phyloP scores from a whole-genome alignment of 2,113 vertebrate genomes.

The Cochlearius cochlearius region DNA sequence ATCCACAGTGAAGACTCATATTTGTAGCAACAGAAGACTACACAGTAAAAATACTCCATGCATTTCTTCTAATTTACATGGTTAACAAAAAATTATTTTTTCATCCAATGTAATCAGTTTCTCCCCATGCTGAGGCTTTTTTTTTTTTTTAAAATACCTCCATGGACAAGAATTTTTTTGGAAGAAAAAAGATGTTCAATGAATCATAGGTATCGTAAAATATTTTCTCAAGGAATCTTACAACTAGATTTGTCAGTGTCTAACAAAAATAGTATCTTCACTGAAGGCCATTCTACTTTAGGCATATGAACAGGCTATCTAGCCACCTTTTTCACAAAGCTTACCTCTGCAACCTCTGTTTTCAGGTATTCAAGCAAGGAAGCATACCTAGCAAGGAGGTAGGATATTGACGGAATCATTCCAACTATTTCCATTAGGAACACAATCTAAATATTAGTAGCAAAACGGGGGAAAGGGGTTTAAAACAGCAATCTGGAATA shows the following conservation, averaged over 20 bases:
- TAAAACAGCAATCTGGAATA: not conserved
- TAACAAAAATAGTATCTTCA: not conserved
- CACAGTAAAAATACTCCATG: not conserved
- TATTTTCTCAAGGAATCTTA: not conserved
- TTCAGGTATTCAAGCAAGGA: not conserved
- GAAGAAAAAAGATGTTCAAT: not conserved
- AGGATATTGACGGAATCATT: not conserved
- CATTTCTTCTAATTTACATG: not conserved
- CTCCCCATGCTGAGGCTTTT: not conserved
- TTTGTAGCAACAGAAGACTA: not conserved
- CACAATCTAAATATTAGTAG: not conserved
- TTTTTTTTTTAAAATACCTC: not conserved
- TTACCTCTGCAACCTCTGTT: not conserved
- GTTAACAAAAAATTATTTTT: not conserved
- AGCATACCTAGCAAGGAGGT: not conserved
- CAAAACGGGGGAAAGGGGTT: accelerated
- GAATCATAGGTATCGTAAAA: not conserved
- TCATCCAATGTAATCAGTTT: not conserved
- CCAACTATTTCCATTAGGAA: not conserved
- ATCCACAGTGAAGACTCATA: not conserved
- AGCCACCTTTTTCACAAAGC: not conserved
- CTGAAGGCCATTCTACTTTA: not conserved
- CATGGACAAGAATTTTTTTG: not conserved
- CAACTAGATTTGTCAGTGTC: not conserved
- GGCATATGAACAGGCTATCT: not conserved